phyloP scores from a whole-genome alignment of 2,888 invertebrate species.

The Eupithecia tripunctaria region DNA sequence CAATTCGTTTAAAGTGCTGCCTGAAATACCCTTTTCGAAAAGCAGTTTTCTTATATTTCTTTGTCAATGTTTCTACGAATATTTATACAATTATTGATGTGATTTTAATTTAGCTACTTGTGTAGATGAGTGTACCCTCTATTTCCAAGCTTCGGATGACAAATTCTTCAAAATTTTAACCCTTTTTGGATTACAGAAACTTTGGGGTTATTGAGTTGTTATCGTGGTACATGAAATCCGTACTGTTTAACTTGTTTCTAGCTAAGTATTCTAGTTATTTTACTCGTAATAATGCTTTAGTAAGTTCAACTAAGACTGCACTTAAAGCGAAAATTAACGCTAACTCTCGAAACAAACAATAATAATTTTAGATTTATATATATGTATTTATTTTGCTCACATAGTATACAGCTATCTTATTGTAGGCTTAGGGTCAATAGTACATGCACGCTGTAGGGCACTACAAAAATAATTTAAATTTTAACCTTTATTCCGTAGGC shows the following conservation, averaged over 20 bases:
- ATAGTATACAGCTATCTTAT: too few species aligned
- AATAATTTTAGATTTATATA: too few species aligned
- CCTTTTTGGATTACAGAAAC: constrained; percentile 22
- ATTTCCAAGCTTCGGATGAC: constrained; percentile 32
- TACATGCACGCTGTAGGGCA: too few species aligned
- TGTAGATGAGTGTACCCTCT: constrained; percentile 38
- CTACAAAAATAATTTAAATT: too few species aligned
- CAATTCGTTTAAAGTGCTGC: constrained; percentile 44
- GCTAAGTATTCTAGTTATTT: too few species aligned
- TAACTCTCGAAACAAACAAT: neutral
- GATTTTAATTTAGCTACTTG: constrained; percentile 33
- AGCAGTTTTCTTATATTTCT: constrained; percentile 32
- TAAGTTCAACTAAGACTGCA: too few species aligned
- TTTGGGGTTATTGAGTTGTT: constrained; percentile 35
- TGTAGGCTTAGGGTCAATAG: too few species aligned
- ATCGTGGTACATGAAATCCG: constrained; percentile 24
- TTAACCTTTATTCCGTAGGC: neutral
- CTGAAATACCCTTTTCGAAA: constrained; percentile 41
- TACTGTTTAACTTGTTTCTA: neutral
- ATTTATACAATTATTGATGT: constrained; percentile 21
- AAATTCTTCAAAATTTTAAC: constrained; percentile 31
- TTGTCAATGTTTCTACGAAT: constrained; percentile 38
- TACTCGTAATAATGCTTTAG: too few species aligned
- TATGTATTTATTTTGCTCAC: too few species aligned
- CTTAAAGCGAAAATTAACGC: too few species aligned